phyloP scores from a whole-genome alignment of 2,113 vertebrate species.

The Podarcis muralis region DNA sequence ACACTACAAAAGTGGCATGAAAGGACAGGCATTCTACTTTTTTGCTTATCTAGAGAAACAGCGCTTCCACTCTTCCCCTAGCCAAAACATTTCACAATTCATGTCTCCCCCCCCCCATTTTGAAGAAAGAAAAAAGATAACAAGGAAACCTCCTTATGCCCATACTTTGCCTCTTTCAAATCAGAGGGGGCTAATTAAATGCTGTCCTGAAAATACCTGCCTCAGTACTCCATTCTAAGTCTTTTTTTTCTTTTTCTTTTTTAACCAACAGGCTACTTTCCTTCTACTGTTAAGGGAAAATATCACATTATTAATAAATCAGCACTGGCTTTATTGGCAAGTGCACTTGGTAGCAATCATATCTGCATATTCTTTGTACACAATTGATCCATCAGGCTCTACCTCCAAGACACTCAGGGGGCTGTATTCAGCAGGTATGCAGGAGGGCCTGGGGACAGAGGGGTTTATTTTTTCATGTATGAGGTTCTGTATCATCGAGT shows the following conservation, averaged over 20 bases:
- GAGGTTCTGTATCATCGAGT: slow-evolving; percentile 93
- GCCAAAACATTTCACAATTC: not conserved
- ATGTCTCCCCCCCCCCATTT: not conserved
- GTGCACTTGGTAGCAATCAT: slow-evolving; percentile 95
- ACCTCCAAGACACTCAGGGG: slow-evolving; percentile 90
- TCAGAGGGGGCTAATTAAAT: slow-evolving; percentile 44
- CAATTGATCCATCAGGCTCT: slow-evolving; percentile 89
- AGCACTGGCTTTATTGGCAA: slow-evolving; percentile 79
- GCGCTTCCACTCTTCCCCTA: slow-evolving; percentile 38
- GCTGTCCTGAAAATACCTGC: slow-evolving; percentile 9
- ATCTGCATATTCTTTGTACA: slow-evolving; percentile 92
- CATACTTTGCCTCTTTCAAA: slow-evolving; percentile 7
- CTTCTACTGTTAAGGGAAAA: rapidly evolving
- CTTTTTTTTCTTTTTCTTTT: not conserved
- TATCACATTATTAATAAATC: not conserved
- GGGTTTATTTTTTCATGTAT: slow-evolving; percentile 90
- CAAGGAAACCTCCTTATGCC: slow-evolving; percentile 31
- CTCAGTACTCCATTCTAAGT: not conserved
- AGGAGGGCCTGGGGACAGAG: slow-evolving; percentile 86
- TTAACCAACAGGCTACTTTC: not conserved
- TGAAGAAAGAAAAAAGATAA: slow-evolving; percentile 43
- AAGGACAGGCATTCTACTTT: slow-evolving; percentile 30
- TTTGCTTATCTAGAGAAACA: slow-evolving; percentile 33
- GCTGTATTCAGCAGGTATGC: slow-evolving; percentile 89
- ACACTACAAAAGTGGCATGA: not conserved